Conservation (phyloP, 2,888 invertebrate species). For the Limnephilus auricula region DNA sequence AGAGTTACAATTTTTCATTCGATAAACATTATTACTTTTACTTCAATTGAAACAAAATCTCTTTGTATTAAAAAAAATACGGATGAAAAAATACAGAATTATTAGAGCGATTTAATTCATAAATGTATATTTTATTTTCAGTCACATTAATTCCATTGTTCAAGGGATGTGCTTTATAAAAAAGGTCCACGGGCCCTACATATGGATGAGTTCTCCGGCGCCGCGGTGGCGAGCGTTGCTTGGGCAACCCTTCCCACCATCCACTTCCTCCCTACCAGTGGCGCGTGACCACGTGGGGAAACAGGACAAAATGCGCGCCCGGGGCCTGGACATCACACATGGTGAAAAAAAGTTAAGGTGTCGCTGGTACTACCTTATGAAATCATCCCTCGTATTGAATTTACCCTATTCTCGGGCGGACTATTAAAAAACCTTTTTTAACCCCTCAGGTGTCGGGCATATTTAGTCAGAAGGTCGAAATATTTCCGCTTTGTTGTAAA, state of each 20-base stretch:
- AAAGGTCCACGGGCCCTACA: neutral
- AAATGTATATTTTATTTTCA: neutral
- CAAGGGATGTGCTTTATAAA: neutral
- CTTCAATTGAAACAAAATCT: neutral
- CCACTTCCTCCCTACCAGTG: neutral
- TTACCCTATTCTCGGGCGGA: too few relatives aligned
- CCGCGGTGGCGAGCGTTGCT: constrained; percentile 51
- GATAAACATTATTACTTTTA: neutral
- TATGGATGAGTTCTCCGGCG: constrained; percentile 47
- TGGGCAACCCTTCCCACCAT: constrained; percentile 38
- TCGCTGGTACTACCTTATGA: neutral
- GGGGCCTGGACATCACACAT: neutral
- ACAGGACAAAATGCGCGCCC: neutral
- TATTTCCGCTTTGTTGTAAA: too few relatives aligned
- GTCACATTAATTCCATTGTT: constrained; percentile 40
- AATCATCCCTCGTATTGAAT: neutral
- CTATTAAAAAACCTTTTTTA: too few relatives aligned
- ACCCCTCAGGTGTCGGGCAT: too few relatives aligned
- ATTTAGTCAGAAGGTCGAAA: too few relatives aligned
- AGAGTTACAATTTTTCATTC: neutral
- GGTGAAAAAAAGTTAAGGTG: neutral
- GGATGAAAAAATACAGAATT: neutral
- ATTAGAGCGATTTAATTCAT: neutral
- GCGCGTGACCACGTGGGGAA: neutral
- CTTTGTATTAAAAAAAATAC: neutral